These are phyloP conservation scores for Scartelaos histophorus DNA, from an alignment of 2,113 vertebrate genomes.

Conservation along the genomic window DNA sequence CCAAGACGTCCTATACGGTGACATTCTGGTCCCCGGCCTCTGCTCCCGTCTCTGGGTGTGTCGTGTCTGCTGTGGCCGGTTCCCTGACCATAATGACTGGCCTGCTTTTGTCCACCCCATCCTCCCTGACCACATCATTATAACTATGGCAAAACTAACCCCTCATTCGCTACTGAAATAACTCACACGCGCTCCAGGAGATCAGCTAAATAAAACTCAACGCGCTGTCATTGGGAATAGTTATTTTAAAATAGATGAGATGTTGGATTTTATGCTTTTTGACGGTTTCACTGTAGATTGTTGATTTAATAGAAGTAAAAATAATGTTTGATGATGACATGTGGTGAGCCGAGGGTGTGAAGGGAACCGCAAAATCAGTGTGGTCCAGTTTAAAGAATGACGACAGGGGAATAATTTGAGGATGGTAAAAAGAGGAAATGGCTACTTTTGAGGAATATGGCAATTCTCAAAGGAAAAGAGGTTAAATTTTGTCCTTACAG, in stretches of 20 bases:
- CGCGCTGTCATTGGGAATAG: slow-evolving; percentile 28
- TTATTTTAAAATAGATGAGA: slow-evolving; percentile 26
- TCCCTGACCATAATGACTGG: slow-evolving; percentile 77
- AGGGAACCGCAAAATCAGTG: slow-evolving; percentile 32
- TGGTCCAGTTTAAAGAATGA: slow-evolving; percentile 5
- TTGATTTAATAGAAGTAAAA: slow-evolving; percentile 2
- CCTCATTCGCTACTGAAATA: slow-evolving; percentile 74
- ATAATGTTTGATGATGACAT: slow-evolving; percentile 2
- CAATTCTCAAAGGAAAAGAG: neutral
- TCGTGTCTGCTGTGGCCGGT: slow-evolving; percentile 53
- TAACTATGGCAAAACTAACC: slow-evolving; percentile 54
- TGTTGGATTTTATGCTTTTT: neutral
- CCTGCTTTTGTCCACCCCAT: slow-evolving; percentile 68
- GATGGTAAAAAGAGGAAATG: neutral
- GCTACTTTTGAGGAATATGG: neutral
- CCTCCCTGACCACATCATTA: slow-evolving; percentile 74
- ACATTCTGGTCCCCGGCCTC: slow-evolving; percentile 21
- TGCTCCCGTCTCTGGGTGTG: slow-evolving; percentile 68
- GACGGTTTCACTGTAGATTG: neutral
- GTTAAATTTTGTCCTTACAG: neutral
- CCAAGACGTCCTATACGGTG: neutral
- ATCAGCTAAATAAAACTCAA: slow-evolving; percentile 34
- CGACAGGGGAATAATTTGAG: slow-evolving; percentile 1
- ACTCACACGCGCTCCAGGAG: slow-evolving; percentile 23
- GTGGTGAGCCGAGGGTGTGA: slow-evolving; percentile 31